Percentiles rank a stretch among this genome's conserved stretches.
Evolutionary conservation across 2,888 invertebrate genomes (phyloP).

Genomic region (Athetis lepigone): DNA sequence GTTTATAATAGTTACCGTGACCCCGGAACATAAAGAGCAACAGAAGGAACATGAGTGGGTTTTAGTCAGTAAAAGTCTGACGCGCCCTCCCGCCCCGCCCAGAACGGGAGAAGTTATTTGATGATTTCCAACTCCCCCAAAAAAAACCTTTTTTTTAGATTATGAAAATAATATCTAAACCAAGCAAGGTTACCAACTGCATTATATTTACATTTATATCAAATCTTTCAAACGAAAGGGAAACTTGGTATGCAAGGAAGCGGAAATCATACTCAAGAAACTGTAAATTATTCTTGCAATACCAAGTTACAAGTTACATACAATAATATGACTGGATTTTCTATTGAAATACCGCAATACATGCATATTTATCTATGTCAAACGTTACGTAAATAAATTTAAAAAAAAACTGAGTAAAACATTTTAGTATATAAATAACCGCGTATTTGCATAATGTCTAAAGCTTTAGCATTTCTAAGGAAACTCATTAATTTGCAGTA

Average conservation of each 20-base stretch:
- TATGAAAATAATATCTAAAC: background rate
- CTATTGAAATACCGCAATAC: conserved; percentile 31
- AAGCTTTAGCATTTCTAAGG: conserved; percentile 17
- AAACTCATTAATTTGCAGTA: conserved; percentile 17
- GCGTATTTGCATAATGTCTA: conserved; percentile 29
- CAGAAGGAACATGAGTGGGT: no score
- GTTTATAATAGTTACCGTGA: no score
- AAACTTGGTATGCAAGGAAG: conserved; percentile 39
- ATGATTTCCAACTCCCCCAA: no score
- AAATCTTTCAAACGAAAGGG: conserved; percentile 47
- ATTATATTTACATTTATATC: conserved; percentile 6
- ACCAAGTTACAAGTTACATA: conserved; percentile 25
- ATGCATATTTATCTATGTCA: conserved; percentile 28
- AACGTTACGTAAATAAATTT: conserved; percentile 29
- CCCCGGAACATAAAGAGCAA: no score
- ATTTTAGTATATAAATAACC: conserved; percentile 11
- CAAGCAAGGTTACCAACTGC: background rate
- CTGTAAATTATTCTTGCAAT: conserved; percentile 43
- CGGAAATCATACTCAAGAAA: conserved; percentile 42
- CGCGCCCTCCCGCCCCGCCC: no score
- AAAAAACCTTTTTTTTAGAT: background rate
- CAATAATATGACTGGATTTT: conserved; percentile 16
- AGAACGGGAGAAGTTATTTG: no score
- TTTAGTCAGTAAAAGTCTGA: no score
- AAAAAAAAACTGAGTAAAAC: conserved; percentile 18